A percentile compares a stretch with the other conserved stretches of the same genome.
phyloP scores from a whole-genome alignment of 2,113 vertebrate species.

The Cinclus cinclus region DNA sequence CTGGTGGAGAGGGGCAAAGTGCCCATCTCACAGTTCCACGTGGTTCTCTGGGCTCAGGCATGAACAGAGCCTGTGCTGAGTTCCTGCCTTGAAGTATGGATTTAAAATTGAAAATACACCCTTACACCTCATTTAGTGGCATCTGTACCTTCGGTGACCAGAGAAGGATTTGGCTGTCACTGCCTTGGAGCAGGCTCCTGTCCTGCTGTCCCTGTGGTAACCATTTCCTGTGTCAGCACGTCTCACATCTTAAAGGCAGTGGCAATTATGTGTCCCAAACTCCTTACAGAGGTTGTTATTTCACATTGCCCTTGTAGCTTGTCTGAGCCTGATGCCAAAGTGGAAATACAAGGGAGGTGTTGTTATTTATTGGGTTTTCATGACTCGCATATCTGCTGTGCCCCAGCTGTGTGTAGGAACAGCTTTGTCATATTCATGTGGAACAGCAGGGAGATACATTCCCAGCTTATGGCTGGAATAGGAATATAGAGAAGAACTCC shows the following conservation, averaged over 20 bases:
- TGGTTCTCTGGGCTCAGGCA: background rate
- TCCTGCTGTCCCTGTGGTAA: background rate
- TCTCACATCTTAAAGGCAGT: background rate
- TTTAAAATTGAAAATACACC: background rate
- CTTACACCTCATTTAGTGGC: background rate
- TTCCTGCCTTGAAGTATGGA: background rate
- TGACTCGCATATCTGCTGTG: background rate
- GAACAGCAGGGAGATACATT: background rate
- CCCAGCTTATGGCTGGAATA: background rate
- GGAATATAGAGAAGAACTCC: background rate
- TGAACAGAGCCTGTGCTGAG: background rate
- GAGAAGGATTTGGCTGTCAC: background rate
- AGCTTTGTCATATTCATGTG: background rate
- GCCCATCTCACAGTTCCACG: background rate
- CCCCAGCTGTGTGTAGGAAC: background rate
- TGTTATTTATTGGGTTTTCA: background rate
- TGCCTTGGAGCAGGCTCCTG: background rate
- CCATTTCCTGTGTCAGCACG: background rate
- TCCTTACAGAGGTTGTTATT: background rate
- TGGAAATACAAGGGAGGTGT: fast-evolving
- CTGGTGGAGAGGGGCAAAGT: background rate
- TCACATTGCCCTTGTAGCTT: background rate
- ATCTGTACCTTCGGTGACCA: background rate
- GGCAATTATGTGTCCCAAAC: background rate
- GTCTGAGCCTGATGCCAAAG: background rate